These are phyloP conservation scores for Ochotona curzoniae DNA, from an alignment of 2,113 vertebrate species.

Conservation along the genomic window DNA sequence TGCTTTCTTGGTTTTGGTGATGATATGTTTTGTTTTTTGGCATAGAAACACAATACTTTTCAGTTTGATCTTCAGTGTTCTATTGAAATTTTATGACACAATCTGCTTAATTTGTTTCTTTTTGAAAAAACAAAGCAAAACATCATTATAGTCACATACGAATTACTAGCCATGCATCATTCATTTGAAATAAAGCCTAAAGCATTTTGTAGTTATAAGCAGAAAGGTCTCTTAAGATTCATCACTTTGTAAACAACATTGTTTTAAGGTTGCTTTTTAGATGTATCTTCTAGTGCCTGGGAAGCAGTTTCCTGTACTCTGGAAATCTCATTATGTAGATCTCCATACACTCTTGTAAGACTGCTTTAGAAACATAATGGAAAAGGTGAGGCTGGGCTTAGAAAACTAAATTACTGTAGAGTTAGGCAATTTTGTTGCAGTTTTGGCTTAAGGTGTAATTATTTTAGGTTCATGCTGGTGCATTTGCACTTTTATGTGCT, in stretches of 20 bases:
- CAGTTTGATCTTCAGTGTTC: constrained; percentile 43
- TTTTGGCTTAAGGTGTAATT: constrained; percentile 11
- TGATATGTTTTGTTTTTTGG: background rate
- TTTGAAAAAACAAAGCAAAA: constrained; percentile 63
- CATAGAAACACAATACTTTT: background rate
- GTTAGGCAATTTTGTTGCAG: background rate
- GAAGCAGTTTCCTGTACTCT: background rate
- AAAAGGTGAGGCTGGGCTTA: background rate
- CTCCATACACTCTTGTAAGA: background rate
- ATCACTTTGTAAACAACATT: constrained; percentile 50
- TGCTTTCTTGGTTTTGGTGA: background rate
- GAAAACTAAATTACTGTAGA: background rate
- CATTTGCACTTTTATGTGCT: background rate
- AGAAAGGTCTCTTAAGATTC: constrained; percentile 69
- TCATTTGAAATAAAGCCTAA: constrained; percentile 73
- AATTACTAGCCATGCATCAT: constrained; percentile 73
- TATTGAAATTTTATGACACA: constrained; percentile 72
- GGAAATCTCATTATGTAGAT: background rate
- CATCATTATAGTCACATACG: constrained; percentile 67
- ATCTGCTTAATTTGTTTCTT: constrained; percentile 69
- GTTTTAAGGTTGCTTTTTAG: constrained; percentile 56
- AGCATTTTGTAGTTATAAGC: constrained; percentile 66
- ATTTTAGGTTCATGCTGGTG: background rate
- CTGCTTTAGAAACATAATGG: background rate
- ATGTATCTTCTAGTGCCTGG: background rate